A percentile compares a stretch with the other conserved stretches of the same genome.
Conservation (phyloP, 1,140 invertebrate genomes). For the Homarus americanus region DNA sequence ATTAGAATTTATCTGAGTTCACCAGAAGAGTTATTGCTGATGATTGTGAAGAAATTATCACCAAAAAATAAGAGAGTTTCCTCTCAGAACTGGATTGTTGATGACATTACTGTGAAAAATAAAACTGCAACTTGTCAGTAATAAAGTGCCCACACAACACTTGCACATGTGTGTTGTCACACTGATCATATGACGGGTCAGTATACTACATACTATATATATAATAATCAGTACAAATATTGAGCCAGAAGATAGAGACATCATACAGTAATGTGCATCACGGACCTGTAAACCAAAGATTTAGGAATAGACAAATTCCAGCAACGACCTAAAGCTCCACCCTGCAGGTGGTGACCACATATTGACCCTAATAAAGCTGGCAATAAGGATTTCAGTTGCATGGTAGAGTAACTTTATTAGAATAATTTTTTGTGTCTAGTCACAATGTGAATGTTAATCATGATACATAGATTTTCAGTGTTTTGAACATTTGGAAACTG, state of each 20-base stretch:
- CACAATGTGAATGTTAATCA: slow-evolving; percentile 14
- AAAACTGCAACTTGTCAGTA: not conserved
- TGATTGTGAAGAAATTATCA: not conserved
- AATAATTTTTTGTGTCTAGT: slow-evolving; percentile 19
- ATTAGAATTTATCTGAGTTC: not conserved
- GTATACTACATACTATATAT: not conserved
- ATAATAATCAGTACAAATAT: slow-evolving; percentile 14
- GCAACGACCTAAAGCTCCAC: not conserved
- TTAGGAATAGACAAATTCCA: slow-evolving; percentile 6
- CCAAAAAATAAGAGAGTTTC: not conserved
- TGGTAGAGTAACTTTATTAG: slow-evolving; percentile 10
- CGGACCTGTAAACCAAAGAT: slow-evolving; percentile 8
- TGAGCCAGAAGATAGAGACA: not conserved
- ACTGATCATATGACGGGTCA: not conserved
- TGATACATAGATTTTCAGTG: slow-evolving; percentile 6
- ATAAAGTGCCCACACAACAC: not conserved
- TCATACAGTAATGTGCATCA: slow-evolving; percentile 12
- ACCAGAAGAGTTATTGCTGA: not conserved
- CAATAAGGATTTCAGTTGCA: slow-evolving; percentile 15
- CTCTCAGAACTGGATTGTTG: not conserved
- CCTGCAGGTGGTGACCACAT: not conserved
- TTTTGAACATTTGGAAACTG: not conserved
- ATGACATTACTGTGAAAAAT: not conserved
- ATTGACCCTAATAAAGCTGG: slow-evolving; percentile 1
- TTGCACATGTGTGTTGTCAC: not conserved